Evolutionary conservation across 2,888 invertebrate genomes (phyloP), one percentile per base, ranked within the genome.

Genomic region (Agrochola circellaris): DNA sequence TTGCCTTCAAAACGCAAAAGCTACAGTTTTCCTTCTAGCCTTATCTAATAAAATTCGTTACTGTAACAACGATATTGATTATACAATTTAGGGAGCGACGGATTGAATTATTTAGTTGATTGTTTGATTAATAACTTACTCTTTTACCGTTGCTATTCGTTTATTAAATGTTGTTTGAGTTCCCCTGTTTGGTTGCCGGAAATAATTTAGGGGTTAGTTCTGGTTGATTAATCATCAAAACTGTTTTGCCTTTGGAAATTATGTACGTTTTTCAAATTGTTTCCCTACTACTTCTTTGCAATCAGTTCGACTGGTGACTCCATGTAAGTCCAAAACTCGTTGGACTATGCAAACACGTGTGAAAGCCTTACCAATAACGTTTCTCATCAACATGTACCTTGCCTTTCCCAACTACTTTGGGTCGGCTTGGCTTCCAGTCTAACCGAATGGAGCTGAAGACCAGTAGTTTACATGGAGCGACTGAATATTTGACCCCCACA

Each of bases 41-140:
- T 82, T 66, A 75, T 86, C 64, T 68, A 73, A 70, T 66, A 61
- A 54, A 58, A n/a, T 81, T 62, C 70, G 87, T 84, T 67, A 56
- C 80, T 77, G 60, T 77, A 82, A 64, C 82, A 77, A 68, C 78
- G 30, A 30, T 84, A 89, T 89, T 67, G 89, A 89, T 89, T 83
- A 85, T 75, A 89, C 89, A 84, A 76, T 82, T 88, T 79, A 54
- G 77, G 75, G 70, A 68, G 60, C 61, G 73, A 66, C 72, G 73
- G 61, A 79, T 81, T 88, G 81, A 86, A 85, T 85, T 81, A 86
- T 89, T 86, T 77, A 79, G 69, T 73, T 82, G 76, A 81, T 80
- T 80, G 85, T 83, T 84, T 80, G 83, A 77, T 80, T 76, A 77
- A 81, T 87, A 78, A 83, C 65, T 70, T 61, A 9, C 48, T 74